These are phyloP conservation scores for Antrozous pallidus DNA, from an alignment of 2,797 vertebrate species.

Conservation along the genomic window DNA sequence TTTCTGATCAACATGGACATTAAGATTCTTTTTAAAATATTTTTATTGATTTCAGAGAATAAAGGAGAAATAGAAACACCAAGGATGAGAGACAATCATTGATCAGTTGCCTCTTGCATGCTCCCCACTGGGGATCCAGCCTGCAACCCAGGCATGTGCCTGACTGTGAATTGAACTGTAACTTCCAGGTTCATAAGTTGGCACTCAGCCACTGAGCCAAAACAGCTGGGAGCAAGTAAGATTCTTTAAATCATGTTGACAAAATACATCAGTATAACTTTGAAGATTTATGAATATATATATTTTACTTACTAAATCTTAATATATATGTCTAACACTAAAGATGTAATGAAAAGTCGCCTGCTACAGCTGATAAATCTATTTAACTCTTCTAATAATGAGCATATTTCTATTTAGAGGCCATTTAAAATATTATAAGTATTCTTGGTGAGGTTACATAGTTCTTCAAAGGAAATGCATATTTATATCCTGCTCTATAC, in stretches of 20 bases:
- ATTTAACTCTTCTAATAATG: slow-evolving; percentile 21
- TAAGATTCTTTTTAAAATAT: not conserved
- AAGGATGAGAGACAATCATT: too few relatives aligned
- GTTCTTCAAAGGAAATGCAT: slow-evolving; percentile 53
- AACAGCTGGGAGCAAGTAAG: not conserved
- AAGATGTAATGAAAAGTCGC: not conserved
- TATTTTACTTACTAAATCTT: not conserved
- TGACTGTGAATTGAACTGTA: too few relatives aligned
- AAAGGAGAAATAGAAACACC: too few relatives aligned
- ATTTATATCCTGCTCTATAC: slow-evolving; percentile 67
- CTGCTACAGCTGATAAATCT: not conserved
- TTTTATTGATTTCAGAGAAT: too few relatives aligned
- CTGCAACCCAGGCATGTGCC: too few relatives aligned
- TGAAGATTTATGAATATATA: not conserved
- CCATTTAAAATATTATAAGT: not conserved
- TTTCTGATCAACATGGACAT: not conserved
- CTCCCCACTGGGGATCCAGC: too few relatives aligned
- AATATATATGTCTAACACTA: not conserved
- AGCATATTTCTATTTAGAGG: slow-evolving; percentile 21
- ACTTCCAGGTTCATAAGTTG: too few relatives aligned
- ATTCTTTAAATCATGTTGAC: not conserved
- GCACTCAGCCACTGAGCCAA: too few relatives aligned
- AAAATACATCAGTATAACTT: not conserved
- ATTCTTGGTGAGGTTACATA: slow-evolving; percentile 54
- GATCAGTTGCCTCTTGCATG: too few relatives aligned